These are phyloP conservation scores for Athene cunicularia DNA, from an alignment of 2,113 vertebrate species.

Conservation along the genomic window DNA sequence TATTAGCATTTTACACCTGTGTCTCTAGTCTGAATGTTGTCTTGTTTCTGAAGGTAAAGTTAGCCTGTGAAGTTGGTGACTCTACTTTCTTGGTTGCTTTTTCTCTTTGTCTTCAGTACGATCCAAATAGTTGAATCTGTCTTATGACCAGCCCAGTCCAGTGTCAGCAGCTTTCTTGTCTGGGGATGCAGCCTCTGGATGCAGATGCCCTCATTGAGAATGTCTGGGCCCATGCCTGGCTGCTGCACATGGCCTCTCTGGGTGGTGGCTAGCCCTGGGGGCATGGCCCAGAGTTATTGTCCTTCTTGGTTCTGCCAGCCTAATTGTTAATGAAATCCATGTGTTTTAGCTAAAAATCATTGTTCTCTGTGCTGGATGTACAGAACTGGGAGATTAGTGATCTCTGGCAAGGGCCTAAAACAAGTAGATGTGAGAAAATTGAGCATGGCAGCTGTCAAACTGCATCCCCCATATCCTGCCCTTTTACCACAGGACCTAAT, in stretches of 20 bases:
- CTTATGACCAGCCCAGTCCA: fast-evolving
- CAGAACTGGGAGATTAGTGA: background rate
- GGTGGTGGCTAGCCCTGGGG: background rate
- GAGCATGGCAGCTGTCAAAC: background rate
- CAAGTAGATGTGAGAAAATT: background rate
- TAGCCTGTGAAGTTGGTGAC: background rate
- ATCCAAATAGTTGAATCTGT: fast-evolving
- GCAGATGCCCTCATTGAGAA: no score
- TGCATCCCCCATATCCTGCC: background rate
- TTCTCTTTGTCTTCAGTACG: fast-evolving
- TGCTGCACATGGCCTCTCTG: background rate
- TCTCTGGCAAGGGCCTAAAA: background rate
- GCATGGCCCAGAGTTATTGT: fast-evolving
- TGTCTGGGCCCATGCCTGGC: fast-evolving
- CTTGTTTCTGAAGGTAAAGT: background rate
- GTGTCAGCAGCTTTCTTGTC: fast-evolving
- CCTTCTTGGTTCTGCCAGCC: background rate
- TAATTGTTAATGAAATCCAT: background rate
- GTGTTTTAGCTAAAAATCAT: background rate
- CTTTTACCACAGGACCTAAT: background rate
- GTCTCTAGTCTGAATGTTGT: background rate
- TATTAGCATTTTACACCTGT: fast-evolving
- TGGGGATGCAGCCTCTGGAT: fast-evolving
- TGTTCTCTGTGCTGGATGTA: background rate
- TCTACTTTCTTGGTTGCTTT: fast-evolving